These are phyloP conservation scores for Tragopan temminckii DNA, from an alignment of 2,797 vertebrate genomes.

Conservation along the genomic window DNA sequence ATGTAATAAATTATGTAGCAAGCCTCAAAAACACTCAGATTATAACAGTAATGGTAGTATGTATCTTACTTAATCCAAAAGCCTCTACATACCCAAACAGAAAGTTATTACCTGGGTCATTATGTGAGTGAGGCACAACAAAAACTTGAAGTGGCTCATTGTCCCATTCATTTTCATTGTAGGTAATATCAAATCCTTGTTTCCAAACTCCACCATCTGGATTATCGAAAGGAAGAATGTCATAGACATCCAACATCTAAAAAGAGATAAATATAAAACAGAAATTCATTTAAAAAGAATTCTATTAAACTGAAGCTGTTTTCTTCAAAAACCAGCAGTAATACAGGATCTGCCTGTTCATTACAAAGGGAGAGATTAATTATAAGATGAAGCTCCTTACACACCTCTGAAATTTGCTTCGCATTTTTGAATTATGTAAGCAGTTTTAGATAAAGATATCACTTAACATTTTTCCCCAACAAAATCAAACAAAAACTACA, in stretches of 20 bases:
- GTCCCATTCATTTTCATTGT: slow-evolving; percentile 89
- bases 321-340: not conserved
- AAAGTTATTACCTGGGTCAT: slow-evolving; percentile 89
- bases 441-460: not conserved
- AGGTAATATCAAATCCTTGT: slow-evolving; percentile 93
- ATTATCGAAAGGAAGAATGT: slow-evolving; percentile 92
- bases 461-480: not conserved
- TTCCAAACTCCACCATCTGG: slow-evolving; percentile 94
- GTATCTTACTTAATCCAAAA: not conserved
- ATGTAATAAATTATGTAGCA: not conserved
- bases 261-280: slow-evolving; percentile 40
- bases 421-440: not conserved
- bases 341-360: not conserved
- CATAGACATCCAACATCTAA: slow-evolving; percentile 93
- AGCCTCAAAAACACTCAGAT: not conserved
- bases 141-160: slow-evolving; percentile 89
- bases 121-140: slow-evolving; percentile 94
- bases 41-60: not conserved
- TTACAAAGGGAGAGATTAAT: not conserved
- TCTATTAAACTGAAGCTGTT: not conserved
- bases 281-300: not conserved
- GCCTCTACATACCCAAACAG: not conserved
- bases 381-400: not conserved
- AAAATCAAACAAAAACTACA: not conserved
- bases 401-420: not conserved